Evolutionary conservation across 2,888 invertebrate species (phyloP).

Genomic region (Ceriagrion tenellum): DNA sequence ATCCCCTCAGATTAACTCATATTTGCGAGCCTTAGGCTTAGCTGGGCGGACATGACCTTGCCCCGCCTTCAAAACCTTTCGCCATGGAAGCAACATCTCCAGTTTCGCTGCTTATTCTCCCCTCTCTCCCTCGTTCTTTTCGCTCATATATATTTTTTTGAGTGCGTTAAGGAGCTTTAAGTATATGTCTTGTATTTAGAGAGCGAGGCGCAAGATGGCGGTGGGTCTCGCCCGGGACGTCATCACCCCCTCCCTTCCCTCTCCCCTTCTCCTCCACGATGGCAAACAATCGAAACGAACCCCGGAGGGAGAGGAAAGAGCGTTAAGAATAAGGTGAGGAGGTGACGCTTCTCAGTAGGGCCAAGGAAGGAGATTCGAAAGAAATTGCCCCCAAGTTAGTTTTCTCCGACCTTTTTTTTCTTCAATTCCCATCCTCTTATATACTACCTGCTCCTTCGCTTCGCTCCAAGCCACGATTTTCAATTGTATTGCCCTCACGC

Average conservation of each 20-base stretch:
- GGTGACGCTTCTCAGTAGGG: background rate
- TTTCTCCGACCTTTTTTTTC: no score
- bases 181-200: background rate
- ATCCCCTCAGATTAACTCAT: background rate
- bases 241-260: background rate
- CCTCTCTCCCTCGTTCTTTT: background rate
- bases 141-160: background rate
- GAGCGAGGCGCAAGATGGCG: background rate
- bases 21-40: background rate
- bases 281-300: background rate
- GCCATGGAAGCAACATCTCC: background rate
- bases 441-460: background rate
- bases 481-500: no score
- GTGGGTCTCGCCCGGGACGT: background rate
- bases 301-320: background rate
- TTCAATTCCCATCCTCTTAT: background rate
- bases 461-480: no score
- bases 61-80: background rate
- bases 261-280: background rate
- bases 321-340: background rate
- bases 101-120: background rate
- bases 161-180: background rate
- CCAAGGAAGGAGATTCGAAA: background rate
- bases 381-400: background rate
- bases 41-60: background rate